Evolutionary conservation across 2,797 vertebrate species (phyloP), one percentile per base, ranked within the genome.

Genomic region (Halcyon leucocephala): DNA sequence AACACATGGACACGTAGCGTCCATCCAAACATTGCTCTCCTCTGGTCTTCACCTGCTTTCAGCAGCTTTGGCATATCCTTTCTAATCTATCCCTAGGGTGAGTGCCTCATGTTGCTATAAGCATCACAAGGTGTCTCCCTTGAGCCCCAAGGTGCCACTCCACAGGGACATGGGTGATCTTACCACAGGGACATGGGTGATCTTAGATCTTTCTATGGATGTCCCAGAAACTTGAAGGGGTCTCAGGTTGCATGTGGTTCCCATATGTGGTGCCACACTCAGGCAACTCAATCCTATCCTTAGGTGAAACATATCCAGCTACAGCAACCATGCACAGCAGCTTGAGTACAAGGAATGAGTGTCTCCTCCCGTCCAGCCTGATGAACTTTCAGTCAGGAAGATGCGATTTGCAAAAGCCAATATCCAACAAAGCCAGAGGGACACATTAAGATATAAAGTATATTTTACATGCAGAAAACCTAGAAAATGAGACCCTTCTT

Each of bases 21-120:
- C 49, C 37, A 81, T 18, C 12, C 44, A 74, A 14, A 8, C 37
- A 41, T 16, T 0, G 0, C 29, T 54, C 22, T 73, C 46, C 11
- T 19, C 15, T 41, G 29, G 14, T 54, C n/a, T 85, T 49, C 72
- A 46, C 28, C 57, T 60, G 44, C n/a, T 62, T 35, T 49, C 72
- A 82, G 58, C 39, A 84, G 44, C 35, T 88, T 64, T 3, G 7
- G 65, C 11, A 48, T 64, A 10, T 82, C 21, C 14, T 82, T 88
- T 69, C 21, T 54, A n/a, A 67, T 12, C 67, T 33, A 3, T 28
- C 29, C 25, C 74, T 49, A 41, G 10, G 25, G 14, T 71, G 10
- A 7, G 44, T 26, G 69, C 26, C 17, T 73, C 37, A 10, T 31
- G 44, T 28, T 24, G 66, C 41, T 58, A 16, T 6, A 37, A 22